A percentile compares a stretch with the other conserved stretches of the same genome.
These are phyloP conservation scores for Pelagia noctiluca DNA, from an alignment of 30 jellyfish, hydroid and myxozoan species.

Conservation along the genomic window DNA sequence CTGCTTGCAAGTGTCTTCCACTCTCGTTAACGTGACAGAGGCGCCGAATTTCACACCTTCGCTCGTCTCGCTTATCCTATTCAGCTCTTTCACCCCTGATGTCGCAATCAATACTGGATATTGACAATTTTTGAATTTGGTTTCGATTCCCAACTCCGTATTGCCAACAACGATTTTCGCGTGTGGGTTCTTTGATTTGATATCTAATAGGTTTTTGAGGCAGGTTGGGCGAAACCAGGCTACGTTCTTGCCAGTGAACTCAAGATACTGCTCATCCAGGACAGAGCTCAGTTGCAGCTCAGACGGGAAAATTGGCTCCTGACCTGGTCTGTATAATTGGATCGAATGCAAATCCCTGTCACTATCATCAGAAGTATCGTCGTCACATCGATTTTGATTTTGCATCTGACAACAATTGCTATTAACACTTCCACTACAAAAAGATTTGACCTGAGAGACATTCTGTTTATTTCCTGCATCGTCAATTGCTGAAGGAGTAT, in stretches of 20 bases:
- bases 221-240: background rate
- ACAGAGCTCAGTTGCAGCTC: constrained; percentile 2
- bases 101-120: constrained; percentile 45
- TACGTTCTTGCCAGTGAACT: background rate
- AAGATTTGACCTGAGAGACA: too few species aligned
- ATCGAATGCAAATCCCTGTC: too few species aligned
- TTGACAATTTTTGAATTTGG: constrained; percentile 17
- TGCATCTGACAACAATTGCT: too few species aligned
- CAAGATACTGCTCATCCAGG: background rate
- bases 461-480: background rate
- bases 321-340: background rate
- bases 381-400: background rate
- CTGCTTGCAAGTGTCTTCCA: background rate
- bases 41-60: background rate
- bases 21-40: background rate
- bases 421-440: too few species aligned
- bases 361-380: background rate
- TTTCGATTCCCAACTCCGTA: constrained; percentile 27
- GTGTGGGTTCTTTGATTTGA: background rate
- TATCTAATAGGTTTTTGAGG: background rate
- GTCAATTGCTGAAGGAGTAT: background rate
- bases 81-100: constrained; percentile 35
- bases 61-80: background rate
- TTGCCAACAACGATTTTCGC: constrained; percentile 24
- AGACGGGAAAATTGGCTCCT: constrained; percentile 57